A percentile compares a stretch with the other conserved stretches of the same genome.
Conservation (phyloP, 2,113 vertebrate genomes). For the Heterotilapia buettikoferi region DNA sequence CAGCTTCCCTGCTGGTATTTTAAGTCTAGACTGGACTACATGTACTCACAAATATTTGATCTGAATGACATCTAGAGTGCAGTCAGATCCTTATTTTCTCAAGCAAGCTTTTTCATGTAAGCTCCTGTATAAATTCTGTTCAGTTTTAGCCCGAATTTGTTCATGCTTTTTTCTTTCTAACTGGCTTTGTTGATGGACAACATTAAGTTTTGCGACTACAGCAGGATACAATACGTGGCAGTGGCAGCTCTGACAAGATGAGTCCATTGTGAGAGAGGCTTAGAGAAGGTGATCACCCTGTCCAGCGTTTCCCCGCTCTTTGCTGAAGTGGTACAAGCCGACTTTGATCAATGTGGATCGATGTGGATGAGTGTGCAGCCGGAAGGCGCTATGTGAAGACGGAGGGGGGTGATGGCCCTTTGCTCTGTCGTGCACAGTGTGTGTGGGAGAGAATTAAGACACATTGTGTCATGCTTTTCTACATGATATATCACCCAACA, state of each 20-base stretch:
- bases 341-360: slow-evolving; percentile 62
- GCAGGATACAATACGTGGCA: background rate
- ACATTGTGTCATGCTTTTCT: slow-evolving; percentile 23
- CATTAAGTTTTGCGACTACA: background rate
- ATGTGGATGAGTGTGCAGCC: slow-evolving; percentile 61
- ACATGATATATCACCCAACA: slow-evolving; percentile 7
- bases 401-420: slow-evolving; percentile 5
- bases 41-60: background rate
- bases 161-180: background rate
- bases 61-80: background rate
- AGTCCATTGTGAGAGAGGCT: background rate
- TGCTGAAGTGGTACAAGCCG: slow-evolving; percentile 55
- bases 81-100: background rate
- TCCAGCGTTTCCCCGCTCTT: background rate
- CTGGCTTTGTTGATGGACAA: background rate
- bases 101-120: background rate
- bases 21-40: background rate
- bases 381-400: slow-evolving; percentile 31
- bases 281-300: slow-evolving; percentile 28
- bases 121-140: background rate
- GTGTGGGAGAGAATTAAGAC: slow-evolving; percentile 33
- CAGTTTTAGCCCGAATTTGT: background rate
- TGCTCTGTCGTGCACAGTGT: background rate
- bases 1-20: background rate
- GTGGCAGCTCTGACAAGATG: background rate